These are phyloP conservation scores for Megamerina dolium DNA, from an alignment of 2,888 invertebrate species.

Conservation along the genomic window DNA sequence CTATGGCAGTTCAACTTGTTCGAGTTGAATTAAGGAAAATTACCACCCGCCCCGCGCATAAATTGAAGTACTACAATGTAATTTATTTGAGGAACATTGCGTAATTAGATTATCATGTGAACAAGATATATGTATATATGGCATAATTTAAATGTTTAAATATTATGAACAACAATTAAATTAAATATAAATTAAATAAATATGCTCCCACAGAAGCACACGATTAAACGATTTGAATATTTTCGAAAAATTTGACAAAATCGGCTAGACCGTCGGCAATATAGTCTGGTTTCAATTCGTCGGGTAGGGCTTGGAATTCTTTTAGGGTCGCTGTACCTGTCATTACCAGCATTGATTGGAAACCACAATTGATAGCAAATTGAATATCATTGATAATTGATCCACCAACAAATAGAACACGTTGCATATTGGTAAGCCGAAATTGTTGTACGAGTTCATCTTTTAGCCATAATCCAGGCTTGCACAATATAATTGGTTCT, in stretches of 20 bases:
- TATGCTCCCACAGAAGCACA: not conserved
- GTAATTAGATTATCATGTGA: too few relatives aligned
- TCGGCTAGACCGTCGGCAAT: conserved; percentile 39
- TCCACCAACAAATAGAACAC: conserved; percentile 78
- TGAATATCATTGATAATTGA: conserved; percentile 73
- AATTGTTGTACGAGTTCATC: conserved; percentile 41
- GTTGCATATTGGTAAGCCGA: conserved; percentile 55
- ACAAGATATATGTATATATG: not conserved
- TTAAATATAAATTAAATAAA: too few relatives aligned
- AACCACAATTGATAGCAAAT: conserved; percentile 64
- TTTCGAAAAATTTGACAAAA: conserved; percentile 31
- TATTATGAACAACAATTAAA: conserved; percentile 1
- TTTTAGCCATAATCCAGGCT: conserved; percentile 47
- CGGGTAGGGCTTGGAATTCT: conserved; percentile 30
- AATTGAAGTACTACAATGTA: too few relatives aligned
- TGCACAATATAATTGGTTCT: conserved; percentile 45
- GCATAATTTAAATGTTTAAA: not conserved
- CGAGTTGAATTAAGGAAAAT: too few relatives aligned
- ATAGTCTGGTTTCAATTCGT: conserved; percentile 34
- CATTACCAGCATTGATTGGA: conserved; percentile 67
- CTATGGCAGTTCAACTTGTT: too few relatives aligned
- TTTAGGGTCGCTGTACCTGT: conserved; percentile 47
- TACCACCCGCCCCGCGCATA: too few relatives aligned
- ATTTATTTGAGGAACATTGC: too few relatives aligned
- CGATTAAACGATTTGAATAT: conserved; percentile 10